phyloP scores from a whole-genome alignment of 1,140 invertebrate species.

The Drosophila asahinai region DNA sequence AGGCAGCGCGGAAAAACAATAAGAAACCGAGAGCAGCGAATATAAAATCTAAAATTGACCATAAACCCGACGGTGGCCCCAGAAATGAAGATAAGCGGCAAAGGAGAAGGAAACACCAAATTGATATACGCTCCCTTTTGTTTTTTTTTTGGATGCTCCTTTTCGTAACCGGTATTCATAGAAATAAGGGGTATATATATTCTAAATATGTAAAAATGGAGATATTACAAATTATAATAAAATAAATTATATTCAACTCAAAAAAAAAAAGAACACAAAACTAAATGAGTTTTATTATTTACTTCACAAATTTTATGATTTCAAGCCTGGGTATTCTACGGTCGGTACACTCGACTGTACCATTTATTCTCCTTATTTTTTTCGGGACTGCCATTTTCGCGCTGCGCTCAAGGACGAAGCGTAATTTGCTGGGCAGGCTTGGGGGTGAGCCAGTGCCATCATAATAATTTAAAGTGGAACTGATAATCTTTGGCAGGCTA shows the following conservation, averaged over 20 bases:
- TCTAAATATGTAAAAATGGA: no score
- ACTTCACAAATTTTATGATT: not conserved
- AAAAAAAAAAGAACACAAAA: not conserved
- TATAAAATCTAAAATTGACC: slow-evolving; percentile 69
- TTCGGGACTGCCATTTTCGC: not conserved
- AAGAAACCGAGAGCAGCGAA: slow-evolving; percentile 49
- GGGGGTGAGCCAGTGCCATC: slow-evolving; percentile 45
- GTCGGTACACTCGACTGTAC: not conserved
- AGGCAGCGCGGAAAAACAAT: slow-evolving; percentile 29
- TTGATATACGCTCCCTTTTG: slow-evolving; percentile 69
- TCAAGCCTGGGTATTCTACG: not conserved
- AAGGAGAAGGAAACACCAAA: slow-evolving; percentile 69
- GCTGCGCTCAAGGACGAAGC: slow-evolving; percentile 42
- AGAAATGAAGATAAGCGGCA: slow-evolving; percentile 55
- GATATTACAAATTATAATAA: not conserved
- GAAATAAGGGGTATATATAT: not conserved
- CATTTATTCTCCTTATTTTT: not conserved
- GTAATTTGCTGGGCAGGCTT: slow-evolving; percentile 50
- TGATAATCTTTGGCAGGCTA: slow-evolving; percentile 67
- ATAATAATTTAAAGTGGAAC: slow-evolving; percentile 66
- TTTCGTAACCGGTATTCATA: not conserved
- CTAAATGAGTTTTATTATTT: not conserved
- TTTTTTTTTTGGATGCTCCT: slow-evolving; percentile 42
- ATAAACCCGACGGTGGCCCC: slow-evolving; percentile 55
- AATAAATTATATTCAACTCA: not conserved